Percentiles rank a stretch among this genome's conserved stretches.
Conservation (phyloP, 2,888 invertebrate genomes). For the Dioctria rufipes region DNA sequence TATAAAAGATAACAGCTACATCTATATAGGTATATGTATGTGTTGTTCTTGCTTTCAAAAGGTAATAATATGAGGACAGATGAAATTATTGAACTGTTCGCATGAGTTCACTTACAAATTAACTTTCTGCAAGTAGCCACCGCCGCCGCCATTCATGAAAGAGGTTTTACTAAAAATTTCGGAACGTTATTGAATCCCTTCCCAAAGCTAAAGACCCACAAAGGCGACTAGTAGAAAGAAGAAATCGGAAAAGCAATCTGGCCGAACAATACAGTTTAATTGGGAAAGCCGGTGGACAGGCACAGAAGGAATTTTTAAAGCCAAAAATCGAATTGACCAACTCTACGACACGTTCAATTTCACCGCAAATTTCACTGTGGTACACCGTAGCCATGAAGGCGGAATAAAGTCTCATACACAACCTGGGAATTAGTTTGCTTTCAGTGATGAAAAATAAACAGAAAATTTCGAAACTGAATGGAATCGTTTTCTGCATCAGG, state of each 20-base stretch:
- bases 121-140: too few species aligned
- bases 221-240: slow-evolving; percentile 9
- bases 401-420: slow-evolving; percentile 5
- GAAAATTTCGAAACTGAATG: slow-evolving; percentile 35
- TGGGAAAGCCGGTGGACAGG: slow-evolving; percentile 36
- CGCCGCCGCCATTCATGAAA: too few species aligned
- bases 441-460: slow-evolving; percentile 5
- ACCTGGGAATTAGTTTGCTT: neutral
- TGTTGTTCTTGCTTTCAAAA: too few species aligned
- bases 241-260: slow-evolving; percentile 43
- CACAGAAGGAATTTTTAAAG: slow-evolving; percentile 18
- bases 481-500: too few species aligned
- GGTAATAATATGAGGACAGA: too few species aligned
- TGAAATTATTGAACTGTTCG: too few species aligned
- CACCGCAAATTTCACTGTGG: neutral
- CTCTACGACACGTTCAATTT: slow-evolving; percentile 13
- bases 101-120: too few species aligned
- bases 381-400: neutral
- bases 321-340: slow-evolving; percentile 45
- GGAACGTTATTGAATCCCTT: slow-evolving; percentile 5
- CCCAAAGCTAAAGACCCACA: neutral
- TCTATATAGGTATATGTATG: too few species aligned
- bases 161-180: too few species aligned
- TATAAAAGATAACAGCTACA: too few species aligned
- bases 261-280: slow-evolving; percentile 43